Conservation (phyloP, 2,113 vertebrate species). For the Amblyornis subalaris region DNA sequence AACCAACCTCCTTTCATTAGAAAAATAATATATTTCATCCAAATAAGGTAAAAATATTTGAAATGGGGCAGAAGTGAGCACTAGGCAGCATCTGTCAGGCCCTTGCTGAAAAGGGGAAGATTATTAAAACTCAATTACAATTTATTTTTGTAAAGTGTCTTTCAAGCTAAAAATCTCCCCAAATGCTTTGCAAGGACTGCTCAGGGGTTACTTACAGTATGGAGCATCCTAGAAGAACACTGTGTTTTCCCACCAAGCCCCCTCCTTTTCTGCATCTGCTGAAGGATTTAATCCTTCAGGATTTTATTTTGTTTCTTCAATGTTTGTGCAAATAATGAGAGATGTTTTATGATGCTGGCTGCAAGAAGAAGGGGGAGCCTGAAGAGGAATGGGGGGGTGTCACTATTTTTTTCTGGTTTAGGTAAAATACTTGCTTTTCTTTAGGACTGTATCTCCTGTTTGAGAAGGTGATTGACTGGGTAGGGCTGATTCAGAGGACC, state of each 20-base stretch:
- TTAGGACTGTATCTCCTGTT: not conserved
- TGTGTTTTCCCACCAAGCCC: not conserved
- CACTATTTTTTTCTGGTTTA: not conserved
- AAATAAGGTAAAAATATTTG: constrained; percentile 89
- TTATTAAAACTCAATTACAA: constrained; percentile 70
- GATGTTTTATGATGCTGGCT: not conserved
- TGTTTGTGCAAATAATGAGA: not conserved
- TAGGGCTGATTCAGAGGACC: not conserved
- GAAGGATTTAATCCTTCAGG: not conserved
- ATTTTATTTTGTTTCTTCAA: not conserved
- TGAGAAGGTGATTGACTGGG: not conserved
- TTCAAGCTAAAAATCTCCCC: constrained; percentile 51
- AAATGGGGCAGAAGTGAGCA: constrained; percentile 79
- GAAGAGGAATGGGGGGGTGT: not conserved
- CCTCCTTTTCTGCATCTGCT: not conserved
- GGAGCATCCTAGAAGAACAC: not conserved
- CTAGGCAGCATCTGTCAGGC: constrained; percentile 71
- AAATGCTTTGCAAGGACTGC: not conserved
- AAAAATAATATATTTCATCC: constrained; percentile 86
- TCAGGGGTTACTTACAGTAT: not conserved
- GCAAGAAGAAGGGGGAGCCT: not conserved
- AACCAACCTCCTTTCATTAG: constrained; percentile 74
- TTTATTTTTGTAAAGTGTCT: constrained; percentile 69
- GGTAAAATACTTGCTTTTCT: not conserved
- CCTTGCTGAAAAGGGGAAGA: constrained; percentile 72